phyloP scores from a whole-genome alignment of 2,113 vertebrate species.

The Psephotus haematonotus region DNA sequence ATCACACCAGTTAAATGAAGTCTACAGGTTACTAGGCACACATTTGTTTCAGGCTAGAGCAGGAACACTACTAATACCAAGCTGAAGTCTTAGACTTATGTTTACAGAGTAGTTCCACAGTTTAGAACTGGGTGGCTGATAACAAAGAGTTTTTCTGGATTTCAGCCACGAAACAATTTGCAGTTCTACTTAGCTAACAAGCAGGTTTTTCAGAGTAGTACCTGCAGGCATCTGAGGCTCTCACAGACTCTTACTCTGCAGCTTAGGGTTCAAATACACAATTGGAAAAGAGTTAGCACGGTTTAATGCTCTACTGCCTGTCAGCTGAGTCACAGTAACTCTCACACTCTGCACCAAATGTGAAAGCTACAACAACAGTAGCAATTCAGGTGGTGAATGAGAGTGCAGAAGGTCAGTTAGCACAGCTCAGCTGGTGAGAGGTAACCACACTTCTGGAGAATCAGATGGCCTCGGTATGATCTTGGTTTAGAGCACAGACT shows the following conservation, averaged over 20 bases:
- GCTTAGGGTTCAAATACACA: neutral
- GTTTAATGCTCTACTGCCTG: constrained; percentile 7
- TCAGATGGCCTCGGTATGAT: neutral
- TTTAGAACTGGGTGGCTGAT: neutral
- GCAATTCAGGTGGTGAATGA: neutral
- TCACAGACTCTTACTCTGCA: neutral
- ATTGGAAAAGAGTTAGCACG: neutral
- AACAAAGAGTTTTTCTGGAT: neutral
- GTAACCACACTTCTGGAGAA: neutral
- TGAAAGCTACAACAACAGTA: neutral
- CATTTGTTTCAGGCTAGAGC: constrained; percentile 1
- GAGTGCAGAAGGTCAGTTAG: neutral
- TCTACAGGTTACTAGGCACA: constrained; percentile 45
- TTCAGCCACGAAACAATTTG: neutral
- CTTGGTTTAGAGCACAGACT: neutral
- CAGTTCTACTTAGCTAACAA: neutral
- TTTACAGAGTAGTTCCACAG: neutral
- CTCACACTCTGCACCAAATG: neutral
- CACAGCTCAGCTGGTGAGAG: neutral
- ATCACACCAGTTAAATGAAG: constrained; percentile 57
- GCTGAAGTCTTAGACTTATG: neutral
- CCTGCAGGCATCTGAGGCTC: neutral
- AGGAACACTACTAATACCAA: neutral
- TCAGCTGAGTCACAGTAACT: neutral
- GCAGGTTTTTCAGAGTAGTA: neutral